Conservation (phyloP, 2,888 invertebrate species). For the Ditula angustiorana region DNA sequence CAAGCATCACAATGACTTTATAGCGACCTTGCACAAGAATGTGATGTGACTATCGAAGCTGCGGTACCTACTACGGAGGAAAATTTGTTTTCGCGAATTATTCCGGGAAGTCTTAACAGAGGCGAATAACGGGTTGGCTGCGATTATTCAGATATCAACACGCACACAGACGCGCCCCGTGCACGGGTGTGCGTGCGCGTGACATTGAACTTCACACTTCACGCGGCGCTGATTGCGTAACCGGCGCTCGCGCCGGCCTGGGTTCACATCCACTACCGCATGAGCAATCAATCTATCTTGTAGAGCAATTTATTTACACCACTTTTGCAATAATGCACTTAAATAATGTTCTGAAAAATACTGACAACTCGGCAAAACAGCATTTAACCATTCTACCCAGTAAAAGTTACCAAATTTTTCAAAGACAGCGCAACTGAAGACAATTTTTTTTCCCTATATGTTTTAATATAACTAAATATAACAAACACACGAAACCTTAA, state of each 20-base stretch:
- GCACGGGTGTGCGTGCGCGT: constrained; percentile 67
- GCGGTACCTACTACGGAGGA: constrained; percentile 58
- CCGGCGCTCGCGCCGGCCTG: constrained; percentile 50
- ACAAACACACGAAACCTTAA: too few relatives aligned
- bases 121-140: constrained; percentile 80
- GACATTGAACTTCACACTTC: constrained; percentile 85
- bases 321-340: constrained; percentile 40
- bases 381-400: background rate
- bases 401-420: background rate
- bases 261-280: constrained; percentile 48
- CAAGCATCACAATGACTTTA: constrained; percentile 69
- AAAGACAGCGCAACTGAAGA: background rate
- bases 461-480: too few relatives aligned
- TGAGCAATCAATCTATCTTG: constrained; percentile 46
- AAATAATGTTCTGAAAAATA: background rate
- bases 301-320: constrained; percentile 40
- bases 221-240: constrained; percentile 81
- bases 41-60: constrained; percentile 64
- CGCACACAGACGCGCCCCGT: constrained; percentile 55
- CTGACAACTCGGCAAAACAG: background rate
- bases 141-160: constrained; percentile 74
- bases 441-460: too few relatives aligned
- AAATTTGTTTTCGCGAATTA: constrained; percentile 77
- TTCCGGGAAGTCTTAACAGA: constrained; percentile 80
- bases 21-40: constrained; percentile 77